A percentile compares a stretch with the other conserved stretches of the same genome.
Conservation (phyloP, 2,113 vertebrate species). For the Marcusenius ussheri region DNA sequence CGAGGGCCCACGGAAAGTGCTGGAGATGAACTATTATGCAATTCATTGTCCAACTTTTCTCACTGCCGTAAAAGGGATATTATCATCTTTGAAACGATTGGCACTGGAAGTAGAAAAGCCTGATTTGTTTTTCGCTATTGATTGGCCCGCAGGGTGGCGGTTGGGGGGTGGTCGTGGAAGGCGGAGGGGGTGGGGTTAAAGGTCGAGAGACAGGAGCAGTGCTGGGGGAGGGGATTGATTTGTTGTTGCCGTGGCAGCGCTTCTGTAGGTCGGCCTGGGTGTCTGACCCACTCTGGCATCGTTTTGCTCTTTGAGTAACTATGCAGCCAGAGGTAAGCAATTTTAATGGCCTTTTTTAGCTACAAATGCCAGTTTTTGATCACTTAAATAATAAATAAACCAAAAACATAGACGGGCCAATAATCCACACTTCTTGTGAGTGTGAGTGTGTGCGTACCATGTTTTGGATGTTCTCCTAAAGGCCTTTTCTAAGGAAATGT, state of each 20-base stretch:
- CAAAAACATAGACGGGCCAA: background rate
- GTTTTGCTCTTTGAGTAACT: background rate
- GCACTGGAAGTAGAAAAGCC: conserved; percentile 12
- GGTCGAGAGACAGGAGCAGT: conserved; percentile 38
- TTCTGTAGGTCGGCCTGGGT: background rate
- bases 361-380: background rate
- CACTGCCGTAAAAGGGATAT: conserved; percentile 24
- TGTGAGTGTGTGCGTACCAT: background rate
- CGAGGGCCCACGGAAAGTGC: conserved; percentile 35
- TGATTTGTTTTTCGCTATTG: conserved; percentile 48
- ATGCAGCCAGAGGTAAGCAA: background rate
- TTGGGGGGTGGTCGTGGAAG: conserved; percentile 35
- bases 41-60: conserved; percentile 37
- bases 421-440: conserved; percentile 15
- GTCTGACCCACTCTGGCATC: background rate
- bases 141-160: conserved; percentile 44
- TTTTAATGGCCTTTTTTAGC: background rate
- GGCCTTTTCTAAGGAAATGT: background rate
- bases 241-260: background rate
- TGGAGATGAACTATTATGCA: conserved; percentile 52
- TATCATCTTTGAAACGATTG: conserved; percentile 29
- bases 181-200: conserved; percentile 40
- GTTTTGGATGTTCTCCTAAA: background rate
- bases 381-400: background rate
- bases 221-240: conserved; percentile 6